Percentiles rank a stretch among this genome's conserved stretches.
Evolutionary conservation across 2,888 invertebrate species (phyloP).

Genomic region (Ditylenchus weischeri): DNA sequence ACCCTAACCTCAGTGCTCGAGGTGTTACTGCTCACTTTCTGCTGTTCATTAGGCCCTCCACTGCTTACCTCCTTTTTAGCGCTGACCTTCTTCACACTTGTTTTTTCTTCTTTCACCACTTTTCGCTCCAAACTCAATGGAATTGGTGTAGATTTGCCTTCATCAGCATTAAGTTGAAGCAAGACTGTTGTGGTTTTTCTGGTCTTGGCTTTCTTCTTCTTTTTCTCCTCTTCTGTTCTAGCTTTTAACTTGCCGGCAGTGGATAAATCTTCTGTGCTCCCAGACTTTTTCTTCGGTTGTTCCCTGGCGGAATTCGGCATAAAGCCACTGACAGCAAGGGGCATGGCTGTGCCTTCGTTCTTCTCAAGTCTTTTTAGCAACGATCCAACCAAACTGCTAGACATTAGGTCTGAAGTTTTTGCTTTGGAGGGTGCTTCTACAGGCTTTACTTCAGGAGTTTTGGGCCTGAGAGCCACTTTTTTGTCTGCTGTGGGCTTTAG

Average conservation of each 20-base stretch:
- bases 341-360: slow-evolving; percentile 27
- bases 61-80: slow-evolving; percentile 25
- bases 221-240: neutral
- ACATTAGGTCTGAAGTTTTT: neutral
- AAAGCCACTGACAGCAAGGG: slow-evolving; percentile 26
- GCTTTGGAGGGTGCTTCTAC: neutral
- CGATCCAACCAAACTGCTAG: slow-evolving; percentile 10
- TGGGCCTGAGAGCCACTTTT: too few species aligned
- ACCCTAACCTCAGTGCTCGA: slow-evolving; percentile 16
- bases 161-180: neutral
- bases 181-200: slow-evolving; percentile 2
- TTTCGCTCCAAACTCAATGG: slow-evolving; percentile 30
- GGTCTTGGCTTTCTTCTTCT: neutral
- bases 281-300: slow-evolving; percentile 10
- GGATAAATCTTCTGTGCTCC: neutral
- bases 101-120: slow-evolving; percentile 31
- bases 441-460: slow-evolving; percentile 8
- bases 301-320: slow-evolving; percentile 10
- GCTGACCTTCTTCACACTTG: slow-evolving; percentile 25
- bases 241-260: slow-evolving; percentile 15
- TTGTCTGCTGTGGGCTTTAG: too few species aligned
- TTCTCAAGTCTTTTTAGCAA: slow-evolving; percentile 14
- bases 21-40: slow-evolving; percentile 16
- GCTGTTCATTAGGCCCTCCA: slow-evolving; percentile 10
- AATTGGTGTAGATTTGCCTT: slow-evolving; percentile 13